Evolutionary conservation across 2,888 invertebrate genomes (phyloP), one percentile per base, ranked within the genome.

Genomic region (Notodonta ziczac): DNA sequence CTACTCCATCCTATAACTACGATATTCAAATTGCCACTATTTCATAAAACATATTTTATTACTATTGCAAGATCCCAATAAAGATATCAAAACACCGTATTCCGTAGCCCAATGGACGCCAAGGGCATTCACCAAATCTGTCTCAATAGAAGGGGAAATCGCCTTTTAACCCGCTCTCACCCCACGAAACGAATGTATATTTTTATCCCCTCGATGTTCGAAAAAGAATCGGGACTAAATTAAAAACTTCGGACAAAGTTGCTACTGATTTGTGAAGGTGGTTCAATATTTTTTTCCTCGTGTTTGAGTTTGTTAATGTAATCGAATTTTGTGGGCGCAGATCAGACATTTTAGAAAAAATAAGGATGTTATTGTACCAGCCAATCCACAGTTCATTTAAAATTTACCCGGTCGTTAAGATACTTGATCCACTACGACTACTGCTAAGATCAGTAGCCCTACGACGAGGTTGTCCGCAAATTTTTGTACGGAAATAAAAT

Each of bases 71-170:
- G 82, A 84, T 84, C 72, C 72, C 80, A 76, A 84, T 82, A 86
- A 85, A 87, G 86, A 86, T 87, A 84, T 82, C 81, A 76, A 80
- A 84, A 84, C 81, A 77, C 79, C 79, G 84, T 87, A 81, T 82
- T 73, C 75, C 52, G 64, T 66, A 75, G 77, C 76, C 78, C 77
- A 73, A 77, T 67, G 75, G 59, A 60, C 73, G 85, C 84, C 82
- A 67, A 70, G 75, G 88, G 88, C 88, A 78, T 78, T 82, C 81
- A 82, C 84, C 84, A 85, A 88, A 88, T 87, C 87, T 86, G 86
- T 85, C 83, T 76, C 77, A 74, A 78, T 78, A 82, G 82, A 82
- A 85, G 84, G 84, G 83, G 80, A 88, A 87, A 86, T 84, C 75
- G 82, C 80, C 84, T 72, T 80, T 84, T 84, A 86, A 86, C 87